Base-by-base conservation (phyloP, 2,113 vertebrate species). In the Apistogramma diplotaenia region DNA sequence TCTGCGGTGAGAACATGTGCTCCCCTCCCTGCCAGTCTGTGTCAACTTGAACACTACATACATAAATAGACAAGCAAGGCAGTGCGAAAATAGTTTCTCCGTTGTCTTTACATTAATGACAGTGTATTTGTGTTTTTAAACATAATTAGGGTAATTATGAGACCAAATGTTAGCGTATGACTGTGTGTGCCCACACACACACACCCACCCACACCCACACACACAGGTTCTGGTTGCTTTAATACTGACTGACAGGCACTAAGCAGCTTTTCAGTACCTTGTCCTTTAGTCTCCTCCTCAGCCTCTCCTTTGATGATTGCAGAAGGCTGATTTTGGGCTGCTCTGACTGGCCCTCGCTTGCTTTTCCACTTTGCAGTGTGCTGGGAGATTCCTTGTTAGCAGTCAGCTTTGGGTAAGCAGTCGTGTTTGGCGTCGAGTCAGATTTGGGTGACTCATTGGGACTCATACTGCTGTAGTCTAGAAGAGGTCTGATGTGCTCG, bases 231-330 rank as follows among this genome's bases (percentile, higher is more conserved):
- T 75, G 74, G 76, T 65, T 82, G 77, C 13, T 21, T 61, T 93
- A 92, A 94, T 90, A 29, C 70, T 74, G 78, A 87, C 31, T 86
- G 88, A 87, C 88, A 83, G 85, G 35, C 76, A 58, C 56, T 94
- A 93, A 91, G 81, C 80, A 85, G 84, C 76, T 91, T 89, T 91
- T 27, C 82, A 0, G 79, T 96, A 97, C 98, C 97, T 99, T 98
- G 92, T 99, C 97, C 93, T 98, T 99, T 89, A 99, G 96, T 76
- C 98, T 97, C 89, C 97, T 96, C 85, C 96, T 94, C 93, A 99
- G 96, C 73, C 97, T 95, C 93, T 99, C 98, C 94, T 98, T 99
- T 43, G 98, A 99, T 23, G 98, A 99, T 94, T 98, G 97, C 72
- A 99, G 96, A 91, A 99, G 83, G 78, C 94, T 97, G 86, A 99